phyloP scores from a whole-genome alignment of 2,797 vertebrate genomes.

The Pangasius djambal region DNA sequence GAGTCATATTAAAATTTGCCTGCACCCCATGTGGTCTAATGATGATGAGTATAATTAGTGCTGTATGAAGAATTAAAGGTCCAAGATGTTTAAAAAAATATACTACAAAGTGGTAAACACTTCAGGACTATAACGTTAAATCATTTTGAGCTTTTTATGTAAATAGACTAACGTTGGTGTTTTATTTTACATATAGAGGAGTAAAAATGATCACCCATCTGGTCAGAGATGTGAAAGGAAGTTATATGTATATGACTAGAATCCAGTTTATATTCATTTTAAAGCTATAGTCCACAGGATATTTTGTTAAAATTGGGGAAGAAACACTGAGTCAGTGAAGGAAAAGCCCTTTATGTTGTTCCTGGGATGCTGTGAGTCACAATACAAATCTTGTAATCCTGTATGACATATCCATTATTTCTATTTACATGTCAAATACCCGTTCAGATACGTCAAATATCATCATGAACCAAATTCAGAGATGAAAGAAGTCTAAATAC shows the following conservation, averaged over 20 bases:
- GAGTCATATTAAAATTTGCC: conserved; percentile 35
- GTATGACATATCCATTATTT: not conserved
- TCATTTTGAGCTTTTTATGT: not conserved
- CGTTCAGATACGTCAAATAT: not conserved
- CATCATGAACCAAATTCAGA: not conserved
- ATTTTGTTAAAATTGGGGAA: not conserved
- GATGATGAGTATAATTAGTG: conserved; percentile 51
- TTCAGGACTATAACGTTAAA: not conserved
- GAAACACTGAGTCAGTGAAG: not conserved
- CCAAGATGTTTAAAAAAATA: not conserved
- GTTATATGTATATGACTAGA: not conserved
- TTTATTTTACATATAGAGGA: not conserved
- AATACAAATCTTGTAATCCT: not conserved
- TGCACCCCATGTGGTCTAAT: conserved; percentile 47
- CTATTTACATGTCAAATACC: not conserved
- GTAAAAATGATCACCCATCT: not conserved
- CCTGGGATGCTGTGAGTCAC: not conserved
- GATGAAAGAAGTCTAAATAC: not conserved
- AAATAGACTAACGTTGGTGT: not conserved
- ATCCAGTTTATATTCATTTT: not conserved
- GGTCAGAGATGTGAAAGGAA: not conserved
- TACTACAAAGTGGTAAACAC: not conserved
- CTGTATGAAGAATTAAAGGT: not conserved
- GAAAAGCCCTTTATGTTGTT: not conserved
- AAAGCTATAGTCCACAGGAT: not conserved